Evolutionary conservation across 2,888 invertebrate genomes (phyloP), one percentile per base, ranked within the genome.

Genomic region (Apamea crenata): DNA sequence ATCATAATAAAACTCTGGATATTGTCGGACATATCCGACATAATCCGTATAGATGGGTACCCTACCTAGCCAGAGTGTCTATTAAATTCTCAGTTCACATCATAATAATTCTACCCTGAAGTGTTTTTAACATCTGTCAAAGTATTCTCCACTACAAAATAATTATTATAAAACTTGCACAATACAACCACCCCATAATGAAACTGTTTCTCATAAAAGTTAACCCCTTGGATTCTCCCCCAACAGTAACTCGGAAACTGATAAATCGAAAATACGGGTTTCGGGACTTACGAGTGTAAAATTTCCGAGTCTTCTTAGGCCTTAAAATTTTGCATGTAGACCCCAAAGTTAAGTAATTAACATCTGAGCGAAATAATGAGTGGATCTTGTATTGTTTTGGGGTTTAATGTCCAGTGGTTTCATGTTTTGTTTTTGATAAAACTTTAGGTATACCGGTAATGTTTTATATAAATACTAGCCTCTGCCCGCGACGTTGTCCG

Each of bases 271-370:
- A 87, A 87, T 87, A 53, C 74, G 85, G 47, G 77, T 68, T 67
- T 53, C 36, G 73, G 50, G 59, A 77, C 65, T 77, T 82, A 32
- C 29, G 72, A 77, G 72, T 56, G 40, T 77, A 69, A 72, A 78
- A 78, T 76, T 86, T 47, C 40, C 63, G 72, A 80, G 74, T 77
- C 66, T 25, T 84, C 80, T 83, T 83, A 67, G 0, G 71, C 65
- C 66, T 80, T 81, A 75, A 78, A 72, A 86, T 88, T 79, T 78
- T 77, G 76, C 76, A 71, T 73, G 75, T 76, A 63, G 40, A 77
- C 85, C 78, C 80, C 47, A 81, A 88, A 89, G 77, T 88, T 87
- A 73, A 66, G 66, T 89, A 87, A 87, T 88, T 88, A 87, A 83
- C 80, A 85, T 89, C 80, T 72, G 44, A 36, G 68, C 36, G 71